Evolutionary conservation across 2,888 invertebrate genomes (phyloP).

Genomic region (Spisula subtruncata): DNA sequence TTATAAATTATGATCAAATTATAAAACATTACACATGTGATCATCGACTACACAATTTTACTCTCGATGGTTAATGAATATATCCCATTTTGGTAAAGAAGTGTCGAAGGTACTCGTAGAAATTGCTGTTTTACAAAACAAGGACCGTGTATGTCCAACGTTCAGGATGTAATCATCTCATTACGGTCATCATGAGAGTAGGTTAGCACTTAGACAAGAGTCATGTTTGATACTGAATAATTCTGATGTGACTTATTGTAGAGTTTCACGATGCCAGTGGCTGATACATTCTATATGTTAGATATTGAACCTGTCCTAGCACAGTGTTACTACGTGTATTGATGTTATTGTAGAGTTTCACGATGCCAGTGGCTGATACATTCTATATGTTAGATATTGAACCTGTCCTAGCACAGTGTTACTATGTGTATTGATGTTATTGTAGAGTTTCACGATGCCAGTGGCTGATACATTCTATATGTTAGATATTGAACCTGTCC

Average conservation of each 20-base stretch:
- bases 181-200: no score
- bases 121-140: no score
- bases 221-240: no score
- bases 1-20: no score
- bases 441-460: constrained; percentile 32
- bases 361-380: background rate
- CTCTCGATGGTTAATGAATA: no score
- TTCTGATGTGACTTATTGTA: background rate
- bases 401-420: constrained; percentile 47
- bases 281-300: background rate
- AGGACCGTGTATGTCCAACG: no score
- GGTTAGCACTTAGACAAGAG: no score
- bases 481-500: constrained; percentile 39
- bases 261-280: constrained; percentile 23
- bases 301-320: constrained; percentile 37
- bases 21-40: no score
- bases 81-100: no score
- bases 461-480: background rate
- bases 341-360: constrained; percentile 25
- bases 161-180: no score
- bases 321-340: constrained; percentile 40
- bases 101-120: no score
- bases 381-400: constrained; percentile 31
- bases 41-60: no score
- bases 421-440: background rate